Evolutionary conservation across 2,888 invertebrate species (phyloP).

Genomic region (Drosophila neoperkinsi): DNA sequence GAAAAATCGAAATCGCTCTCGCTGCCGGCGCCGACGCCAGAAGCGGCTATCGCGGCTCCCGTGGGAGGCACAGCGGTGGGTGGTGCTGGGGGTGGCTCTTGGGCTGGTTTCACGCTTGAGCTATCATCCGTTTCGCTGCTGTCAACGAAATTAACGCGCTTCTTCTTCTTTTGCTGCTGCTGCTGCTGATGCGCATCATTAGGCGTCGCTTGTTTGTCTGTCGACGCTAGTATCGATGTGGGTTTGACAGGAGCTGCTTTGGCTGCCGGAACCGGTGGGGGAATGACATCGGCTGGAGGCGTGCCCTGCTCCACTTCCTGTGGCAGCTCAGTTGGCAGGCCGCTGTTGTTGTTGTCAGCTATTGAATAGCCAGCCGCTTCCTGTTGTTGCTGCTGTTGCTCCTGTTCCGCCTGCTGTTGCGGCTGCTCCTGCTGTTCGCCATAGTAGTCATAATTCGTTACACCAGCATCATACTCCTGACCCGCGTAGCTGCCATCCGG

Average conservation of each 20-base stretch:
- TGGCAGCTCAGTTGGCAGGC: constrained; percentile 25
- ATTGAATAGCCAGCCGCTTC: neutral
- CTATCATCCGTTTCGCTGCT: constrained; percentile 85
- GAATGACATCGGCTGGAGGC: constrained; percentile 28
- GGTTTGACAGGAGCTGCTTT: constrained; percentile 61
- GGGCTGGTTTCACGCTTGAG: constrained; percentile 73
- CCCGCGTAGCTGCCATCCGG: constrained; percentile 65
- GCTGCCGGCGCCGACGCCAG: constrained; percentile 49
- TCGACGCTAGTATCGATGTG: constrained; percentile 79
- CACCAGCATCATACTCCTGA: constrained; percentile 65
- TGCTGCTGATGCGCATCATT: constrained; percentile 78
- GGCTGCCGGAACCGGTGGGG: constrained; percentile 33
- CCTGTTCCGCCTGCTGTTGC: constrained; percentile 17
- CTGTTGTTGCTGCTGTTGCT: constrained; percentile 1
- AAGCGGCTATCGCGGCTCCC: constrained; percentile 25
- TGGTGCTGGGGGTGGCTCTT: constrained; percentile 35
- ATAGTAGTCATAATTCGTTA: constrained; percentile 67
- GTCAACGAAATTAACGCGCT: constrained; percentile 85
- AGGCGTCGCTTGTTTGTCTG: constrained; percentile 76
- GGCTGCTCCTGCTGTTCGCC: constrained; percentile 56
- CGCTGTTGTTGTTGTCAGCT: constrained; percentile 33
- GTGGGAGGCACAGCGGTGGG: constrained; percentile 21
- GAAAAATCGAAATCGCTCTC: constrained; percentile 85
- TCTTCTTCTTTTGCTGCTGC: constrained; percentile 83
- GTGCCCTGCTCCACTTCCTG: constrained; percentile 57